Evolutionary conservation across 2,797 vertebrate species (phyloP), one percentile per base, ranked within the genome.

Genomic region (Cuniculus paca): DNA sequence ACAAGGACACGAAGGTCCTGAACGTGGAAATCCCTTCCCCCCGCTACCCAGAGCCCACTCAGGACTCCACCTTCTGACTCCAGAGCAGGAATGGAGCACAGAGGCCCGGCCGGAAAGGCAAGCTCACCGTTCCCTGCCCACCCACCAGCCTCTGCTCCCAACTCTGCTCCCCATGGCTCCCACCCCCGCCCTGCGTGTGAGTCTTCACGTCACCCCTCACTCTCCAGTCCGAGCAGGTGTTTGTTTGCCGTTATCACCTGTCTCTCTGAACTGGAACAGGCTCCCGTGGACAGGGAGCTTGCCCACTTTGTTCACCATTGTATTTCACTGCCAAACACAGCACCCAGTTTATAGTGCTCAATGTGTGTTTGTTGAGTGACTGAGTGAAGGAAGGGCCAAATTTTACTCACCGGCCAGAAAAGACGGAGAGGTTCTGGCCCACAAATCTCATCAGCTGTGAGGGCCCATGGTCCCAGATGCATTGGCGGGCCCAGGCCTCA

Each of bases 391-490:
- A 52, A 72, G 39, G 22, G 39, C 34, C 1, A 1, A 5, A 11
- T 74, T 36, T 42, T 92, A 97, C 98, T 98, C 98, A 99, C 99
- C 99, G 99, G 98, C 99, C 99, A 6, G 99, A 99, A 1, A 98
- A 98, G 98, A 99, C 97, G 86, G 99, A 99, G 97, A 99, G 99
- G 97, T 99, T 99, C 97, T 99, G 99, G 85, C 99, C 99, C 98
- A 99, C 48, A 0, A 99, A 98, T 93, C 98, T 99, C 98, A 99
- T 99, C 96, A 99, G 98, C 48, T 98, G 99, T 0, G 98, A 96
- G 11, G 99, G 99, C 0, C 99, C 99, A 0, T 99, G 99, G 82
- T 99, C 99, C 99, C 99, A 99, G 94, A 99, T 88, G 94, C 99
- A 99, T 72, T 97, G 99, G 0, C 98, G 98, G 63, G 99, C 99